Evolutionary conservation across 2,888 invertebrate genomes (phyloP).

Genomic region (Harpalus rubripes): DNA sequence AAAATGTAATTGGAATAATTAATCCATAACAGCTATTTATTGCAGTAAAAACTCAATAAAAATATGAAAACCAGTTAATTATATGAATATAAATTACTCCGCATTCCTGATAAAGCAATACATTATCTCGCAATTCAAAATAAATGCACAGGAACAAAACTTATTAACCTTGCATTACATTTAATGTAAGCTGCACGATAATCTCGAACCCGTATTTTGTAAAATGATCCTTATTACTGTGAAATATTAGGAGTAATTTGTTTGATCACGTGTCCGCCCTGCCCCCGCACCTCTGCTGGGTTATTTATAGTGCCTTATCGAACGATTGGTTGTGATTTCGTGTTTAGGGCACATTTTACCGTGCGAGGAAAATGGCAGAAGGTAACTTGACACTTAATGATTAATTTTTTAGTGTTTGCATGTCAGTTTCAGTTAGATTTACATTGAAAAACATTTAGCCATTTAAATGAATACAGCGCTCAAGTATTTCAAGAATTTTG

Average conservation of each 20-base stretch:
- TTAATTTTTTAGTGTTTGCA: conserved; percentile 50
- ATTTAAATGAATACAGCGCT: background rate
- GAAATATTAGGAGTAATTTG: conserved; percentile 37
- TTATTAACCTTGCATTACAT: background rate
- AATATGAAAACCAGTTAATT: background rate
- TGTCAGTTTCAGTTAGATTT: conserved; percentile 44
- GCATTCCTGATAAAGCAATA: background rate
- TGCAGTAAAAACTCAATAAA: background rate
- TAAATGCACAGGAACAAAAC: background rate
- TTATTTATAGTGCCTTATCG: conserved; percentile 63
- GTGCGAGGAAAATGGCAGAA: conserved; percentile 31
- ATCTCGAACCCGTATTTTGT: background rate
- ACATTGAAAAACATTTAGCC: conserved; percentile 7
- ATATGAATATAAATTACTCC: background rate
- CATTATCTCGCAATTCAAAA: background rate
- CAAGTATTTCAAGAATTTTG: background rate
- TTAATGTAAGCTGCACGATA: background rate
- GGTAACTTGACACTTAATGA: conserved; percentile 57
- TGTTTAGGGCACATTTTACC: conserved; percentile 50
- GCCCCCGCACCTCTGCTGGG: background rate
- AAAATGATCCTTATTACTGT: conserved; percentile 31
- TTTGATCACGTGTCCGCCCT: conserved; percentile 19
- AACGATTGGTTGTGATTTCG: conserved; percentile 55
- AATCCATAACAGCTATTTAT: no score
- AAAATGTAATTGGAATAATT: background rate